A percentile compares a stretch with the other conserved stretches of the same genome.
Evolutionary conservation across 1,140 invertebrate species (phyloP).

Genomic region (Pogonomyrmex barbatus): DNA sequence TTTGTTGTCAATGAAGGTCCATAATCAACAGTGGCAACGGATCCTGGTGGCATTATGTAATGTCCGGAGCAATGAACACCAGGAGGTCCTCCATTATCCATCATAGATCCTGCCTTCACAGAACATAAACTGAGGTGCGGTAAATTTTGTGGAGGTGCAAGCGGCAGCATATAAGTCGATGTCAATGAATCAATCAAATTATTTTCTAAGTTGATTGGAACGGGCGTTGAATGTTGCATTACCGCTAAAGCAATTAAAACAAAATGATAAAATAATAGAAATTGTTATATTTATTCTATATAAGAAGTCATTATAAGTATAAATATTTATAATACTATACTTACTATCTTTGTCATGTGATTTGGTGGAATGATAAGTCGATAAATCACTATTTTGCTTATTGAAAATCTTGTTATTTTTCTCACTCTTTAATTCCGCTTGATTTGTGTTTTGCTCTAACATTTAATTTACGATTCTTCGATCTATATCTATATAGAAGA

Average conservation of each 20-base stretch:
- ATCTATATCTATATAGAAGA: slow-evolving; percentile 85
- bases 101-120: slow-evolving; percentile 36
- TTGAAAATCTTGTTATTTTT: slow-evolving; percentile 78
- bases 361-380: slow-evolving; percentile 79
- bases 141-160: slow-evolving; percentile 75
- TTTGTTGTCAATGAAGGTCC: slow-evolving; percentile 69
- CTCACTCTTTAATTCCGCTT: slow-evolving; percentile 79
- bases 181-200: slow-evolving; percentile 82
- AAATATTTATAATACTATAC: slow-evolving; percentile 47
- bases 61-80: slow-evolving; percentile 78
- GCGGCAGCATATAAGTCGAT: slow-evolving; percentile 80
- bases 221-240: slow-evolving; percentile 75
- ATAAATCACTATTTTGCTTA: slow-evolving; percentile 79
- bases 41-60: slow-evolving; percentile 80
- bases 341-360: slow-evolving; percentile 81
- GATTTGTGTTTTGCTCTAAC: slow-evolving; percentile 78
- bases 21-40: slow-evolving; percentile 79
- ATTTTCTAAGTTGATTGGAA: slow-evolving; percentile 78
- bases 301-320: not conserved
- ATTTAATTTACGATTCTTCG: slow-evolving; percentile 87
- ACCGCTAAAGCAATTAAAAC: slow-evolving; percentile 14
- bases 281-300: slow-evolving; percentile 71
- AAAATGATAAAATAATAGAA: slow-evolving; percentile 29
- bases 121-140: slow-evolving; percentile 66
- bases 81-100: slow-evolving; percentile 50